Conservation (phyloP, 2,888 invertebrate species). For the Lymantria dispar region DNA sequence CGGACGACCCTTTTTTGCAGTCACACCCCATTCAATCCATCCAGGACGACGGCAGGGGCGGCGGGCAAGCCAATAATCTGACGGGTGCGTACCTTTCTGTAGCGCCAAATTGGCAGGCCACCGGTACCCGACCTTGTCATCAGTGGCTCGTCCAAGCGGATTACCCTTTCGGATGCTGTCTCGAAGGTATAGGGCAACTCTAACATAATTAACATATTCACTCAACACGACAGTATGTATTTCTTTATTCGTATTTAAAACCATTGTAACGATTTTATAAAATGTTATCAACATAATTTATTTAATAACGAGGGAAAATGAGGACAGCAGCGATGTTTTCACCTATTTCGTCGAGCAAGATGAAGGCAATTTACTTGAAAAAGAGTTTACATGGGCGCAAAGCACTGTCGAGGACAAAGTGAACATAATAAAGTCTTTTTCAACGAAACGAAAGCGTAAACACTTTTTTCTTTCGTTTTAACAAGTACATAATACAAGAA, state of each 20-base stretch:
- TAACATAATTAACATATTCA: no score
- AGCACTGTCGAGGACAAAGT: conserved; percentile 54
- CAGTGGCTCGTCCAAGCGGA: no score
- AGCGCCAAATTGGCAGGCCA: no score
- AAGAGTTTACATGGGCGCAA: conserved; percentile 55
- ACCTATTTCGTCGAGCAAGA: conserved; percentile 46
- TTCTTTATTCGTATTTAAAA: conserved; percentile 6
- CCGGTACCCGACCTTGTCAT: no score
- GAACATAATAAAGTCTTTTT: conserved; percentile 62
- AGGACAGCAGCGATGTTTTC: conserved; percentile 44
- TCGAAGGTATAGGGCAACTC: no score
- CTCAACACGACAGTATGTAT: neutral
- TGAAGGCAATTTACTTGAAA: conserved; percentile 58
- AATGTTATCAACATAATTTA: conserved; percentile 32
- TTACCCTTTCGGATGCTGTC: no score
- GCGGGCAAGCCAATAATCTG: no score
- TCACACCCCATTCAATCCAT: no score
- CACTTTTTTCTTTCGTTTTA: conserved; percentile 14
- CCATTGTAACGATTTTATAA: conserved; percentile 21
- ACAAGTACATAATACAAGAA: neutral
- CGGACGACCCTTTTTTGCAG: no score
- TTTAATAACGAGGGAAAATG: conserved; percentile 38
- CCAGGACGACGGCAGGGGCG: no score
- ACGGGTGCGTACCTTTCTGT: no score
- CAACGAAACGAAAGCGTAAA: conserved; percentile 55